These are phyloP conservation scores for Cuculus canorus DNA, from an alignment of 2,797 vertebrate species.

Conservation along the genomic window DNA sequence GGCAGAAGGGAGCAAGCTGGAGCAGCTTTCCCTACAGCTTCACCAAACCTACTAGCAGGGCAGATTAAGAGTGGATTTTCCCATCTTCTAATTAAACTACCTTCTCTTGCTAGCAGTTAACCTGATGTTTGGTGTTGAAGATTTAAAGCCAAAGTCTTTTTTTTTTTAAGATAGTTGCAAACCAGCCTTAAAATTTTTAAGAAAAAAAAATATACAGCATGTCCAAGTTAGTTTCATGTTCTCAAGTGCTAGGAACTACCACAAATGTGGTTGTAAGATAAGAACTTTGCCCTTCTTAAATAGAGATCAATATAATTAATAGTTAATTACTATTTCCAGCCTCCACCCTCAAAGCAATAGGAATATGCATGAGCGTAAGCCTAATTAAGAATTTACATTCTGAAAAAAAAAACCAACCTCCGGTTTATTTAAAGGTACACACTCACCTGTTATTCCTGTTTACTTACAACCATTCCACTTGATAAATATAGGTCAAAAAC, in stretches of 20 bases:
- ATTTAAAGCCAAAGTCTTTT: not conserved
- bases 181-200: not conserved
- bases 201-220: not conserved
- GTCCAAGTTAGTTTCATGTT: not conserved
- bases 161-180: not conserved
- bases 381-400: not conserved
- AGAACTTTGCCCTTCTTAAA: not conserved
- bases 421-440: not conserved
- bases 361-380: not conserved
- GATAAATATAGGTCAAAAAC: not conserved
- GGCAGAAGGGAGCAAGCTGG: not conserved
- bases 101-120: not conserved
- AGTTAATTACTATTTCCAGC: not conserved
- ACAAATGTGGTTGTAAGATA: not conserved
- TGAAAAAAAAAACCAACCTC: not conserved
- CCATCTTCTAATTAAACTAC: not conserved
- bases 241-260: not conserved
- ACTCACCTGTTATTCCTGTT: not conserved
- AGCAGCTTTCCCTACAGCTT: not conserved
- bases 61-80: not conserved
- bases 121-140: not conserved
- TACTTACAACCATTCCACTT: fast-evolving
- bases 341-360: not conserved
- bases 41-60: not conserved
- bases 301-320: fast-evolving